Conservation (phyloP, 92 coral and sea anemone genomes). For the Porites divaricata region DNA sequence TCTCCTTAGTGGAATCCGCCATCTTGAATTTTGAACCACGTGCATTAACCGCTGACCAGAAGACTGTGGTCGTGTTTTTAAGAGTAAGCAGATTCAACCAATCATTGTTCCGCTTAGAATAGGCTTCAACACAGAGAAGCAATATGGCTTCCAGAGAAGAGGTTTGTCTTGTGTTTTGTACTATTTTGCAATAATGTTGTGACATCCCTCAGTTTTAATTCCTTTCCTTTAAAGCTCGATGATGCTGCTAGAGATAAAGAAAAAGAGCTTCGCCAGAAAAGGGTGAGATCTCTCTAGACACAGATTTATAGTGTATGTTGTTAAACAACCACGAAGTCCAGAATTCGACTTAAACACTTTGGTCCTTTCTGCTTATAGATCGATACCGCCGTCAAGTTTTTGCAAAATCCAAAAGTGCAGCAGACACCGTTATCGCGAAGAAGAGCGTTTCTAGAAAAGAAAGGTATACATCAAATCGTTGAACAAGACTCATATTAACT, state of each 20-base stretch:
- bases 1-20: slow-evolving; percentile 26
- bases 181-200: background rate
- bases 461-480: slow-evolving; percentile 58
- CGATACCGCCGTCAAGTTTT: slow-evolving; percentile 94
- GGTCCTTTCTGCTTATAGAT: slow-evolving; percentile 45
- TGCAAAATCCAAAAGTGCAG: slow-evolving; percentile 90
- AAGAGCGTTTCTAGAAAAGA: slow-evolving; percentile 84
- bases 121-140: background rate
- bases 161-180: background rate
- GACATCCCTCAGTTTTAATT: background rate
- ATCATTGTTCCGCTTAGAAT: slow-evolving; percentile 2
- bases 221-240: slow-evolving; percentile 10
- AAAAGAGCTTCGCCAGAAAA: slow-evolving; percentile 67
- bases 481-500: background rate
- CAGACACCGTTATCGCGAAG: slow-evolving; percentile 87
- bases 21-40: slow-evolving; percentile 38
- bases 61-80: background rate
- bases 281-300: slow-evolving; percentile 36
- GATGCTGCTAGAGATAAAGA: slow-evolving; percentile 62
- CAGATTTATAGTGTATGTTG: background rate
- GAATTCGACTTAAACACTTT: too few relatives aligned
- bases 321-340: too few relatives aligned
- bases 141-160: slow-evolving; percentile 37
- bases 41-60: slow-evolving; percentile 20
- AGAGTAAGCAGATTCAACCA: background rate